phyloP scores from a whole-genome alignment of 2,113 vertebrate genomes.

The Neomonachus schauinslandi region DNA sequence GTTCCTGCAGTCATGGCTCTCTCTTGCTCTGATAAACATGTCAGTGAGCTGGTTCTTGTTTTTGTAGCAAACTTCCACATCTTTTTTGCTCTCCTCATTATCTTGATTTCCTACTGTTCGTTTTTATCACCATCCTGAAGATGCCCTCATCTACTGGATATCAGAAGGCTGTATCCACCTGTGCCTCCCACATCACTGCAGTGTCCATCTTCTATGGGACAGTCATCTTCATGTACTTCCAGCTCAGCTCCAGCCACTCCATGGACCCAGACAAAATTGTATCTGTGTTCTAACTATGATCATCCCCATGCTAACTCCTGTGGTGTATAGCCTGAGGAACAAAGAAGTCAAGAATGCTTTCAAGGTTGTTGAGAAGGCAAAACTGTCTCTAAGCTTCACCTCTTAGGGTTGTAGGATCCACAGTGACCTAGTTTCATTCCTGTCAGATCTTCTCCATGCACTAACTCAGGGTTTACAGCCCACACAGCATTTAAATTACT shows the following conservation, averaged over 20 bases:
- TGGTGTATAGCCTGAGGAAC: neutral
- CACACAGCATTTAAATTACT: neutral
- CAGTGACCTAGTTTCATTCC: neutral
- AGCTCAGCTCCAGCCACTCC: neutral
- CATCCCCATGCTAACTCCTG: neutral
- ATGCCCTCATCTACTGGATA: neutral
- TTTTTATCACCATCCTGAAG: neutral
- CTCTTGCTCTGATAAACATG: slow-evolving; percentile 39
- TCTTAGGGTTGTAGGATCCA: neutral
- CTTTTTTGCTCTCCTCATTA: neutral
- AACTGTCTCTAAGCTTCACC: neutral
- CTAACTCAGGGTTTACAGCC: neutral
- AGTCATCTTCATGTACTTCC: neutral
- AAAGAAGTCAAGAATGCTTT: neutral
- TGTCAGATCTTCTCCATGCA: neutral
- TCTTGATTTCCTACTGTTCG: neutral
- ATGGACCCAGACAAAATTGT: neutral
- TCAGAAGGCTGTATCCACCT: neutral
- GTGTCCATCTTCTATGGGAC: slow-evolving; percentile 37
- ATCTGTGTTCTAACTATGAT: neutral
- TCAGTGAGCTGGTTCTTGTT: slow-evolving; percentile 47
- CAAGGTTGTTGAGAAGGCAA: neutral
- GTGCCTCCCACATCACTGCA: neutral
- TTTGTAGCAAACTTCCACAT: neutral
- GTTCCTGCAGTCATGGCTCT: neutral